Evolutionary conservation across 2,888 invertebrate genomes (phyloP), one percentile per base, ranked within the genome.

Genomic region (Thera britannica): DNA sequence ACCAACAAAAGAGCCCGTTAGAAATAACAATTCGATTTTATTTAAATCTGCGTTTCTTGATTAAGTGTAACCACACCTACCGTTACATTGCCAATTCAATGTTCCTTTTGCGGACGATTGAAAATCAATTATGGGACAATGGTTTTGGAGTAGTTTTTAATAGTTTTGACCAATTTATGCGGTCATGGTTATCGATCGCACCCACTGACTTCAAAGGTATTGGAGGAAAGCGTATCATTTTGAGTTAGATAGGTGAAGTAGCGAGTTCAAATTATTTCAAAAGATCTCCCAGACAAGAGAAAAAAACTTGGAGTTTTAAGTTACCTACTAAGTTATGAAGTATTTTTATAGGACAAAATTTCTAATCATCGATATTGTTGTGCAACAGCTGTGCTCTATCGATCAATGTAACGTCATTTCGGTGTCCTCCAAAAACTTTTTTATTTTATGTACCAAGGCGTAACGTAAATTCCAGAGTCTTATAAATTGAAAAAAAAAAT

Each of bases 151-250:
- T 84, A 84, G 83, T 84, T 87, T 88, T 83, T 83, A 88, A 89
- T 88, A 85, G 88, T 82, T 81, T 84, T 75, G 72, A 75, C 77
- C 79, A 73, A 89, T 88, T 88, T 87, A 84, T 86, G 82, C 78
- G 82, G 90, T 86, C 84, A 89, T 83, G 89, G 82, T 84, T 78
- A 87, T 90, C 81, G 82, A 88, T 90, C 90, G 84, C 90, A 87
- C 90, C 92, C 84, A 84, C 81, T 72, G 75, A 76, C 75, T 76
- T 79, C 77, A 86, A 86, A 82, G 78, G 75, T 79, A 81, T 81
- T 75, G 75, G 72, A 71, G 79, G 75, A 72, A 23, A 84, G 78
- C 82, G 80, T 83, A 78, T 78, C 79, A 83, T 85, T 85, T 57
- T 62, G 64, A 58, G 65, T 68, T 76, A 71, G 63, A 8, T 59